Base-by-base conservation (phyloP, 2,888 invertebrate species). In the Lampropteryx suffumata region DNA sequence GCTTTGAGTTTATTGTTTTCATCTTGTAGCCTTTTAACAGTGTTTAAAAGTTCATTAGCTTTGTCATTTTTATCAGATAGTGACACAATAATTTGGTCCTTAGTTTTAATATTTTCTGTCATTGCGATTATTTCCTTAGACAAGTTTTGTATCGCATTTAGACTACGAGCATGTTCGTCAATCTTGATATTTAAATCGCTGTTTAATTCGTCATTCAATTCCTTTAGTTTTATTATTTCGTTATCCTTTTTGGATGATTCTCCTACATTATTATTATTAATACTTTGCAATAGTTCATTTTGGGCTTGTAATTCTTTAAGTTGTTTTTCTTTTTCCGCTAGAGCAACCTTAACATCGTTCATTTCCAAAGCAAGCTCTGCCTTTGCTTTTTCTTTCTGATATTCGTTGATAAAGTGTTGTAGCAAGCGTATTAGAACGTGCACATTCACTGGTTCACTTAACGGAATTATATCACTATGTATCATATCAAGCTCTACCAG, bases 1-100 rank as follows among this genome's bases (percentile, higher is more conserved):
- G 64, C 48, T 65, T 80, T 84, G 1, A 88, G 58, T 11, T 67
- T 62, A 1, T 61, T 51, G 37, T 75, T 66, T 37, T 85, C 77
- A 6, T 71, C 55, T 62, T 76, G 57, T 35, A 78, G 61, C 10
- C 44, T 55, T 30, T 65, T 61, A 14, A 81, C 51, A 36, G 60
- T 69, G 35, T 71, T 59, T 1, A 72, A 21, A 4, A 82, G 50
- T 40, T 80, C 68, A 7, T 42, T 42, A 1, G 74, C 54, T 61
- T 76, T 62, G 3, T 47, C 39, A 29, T 69, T 65, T 27, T 68
- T 67, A 49, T 70, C 55, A 33, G 60, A 49, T 33, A 83, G 54
- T 8, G 61, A 61, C 32, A 62, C 27, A 35, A 83, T 59, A n/a
- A 42, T 41, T 3, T 45, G 55, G 47, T 84, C 77, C 55, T 82